phyloP scores from a whole-genome alignment of 2,113 vertebrate species.

The Reinhardtius hippoglossoides region DNA sequence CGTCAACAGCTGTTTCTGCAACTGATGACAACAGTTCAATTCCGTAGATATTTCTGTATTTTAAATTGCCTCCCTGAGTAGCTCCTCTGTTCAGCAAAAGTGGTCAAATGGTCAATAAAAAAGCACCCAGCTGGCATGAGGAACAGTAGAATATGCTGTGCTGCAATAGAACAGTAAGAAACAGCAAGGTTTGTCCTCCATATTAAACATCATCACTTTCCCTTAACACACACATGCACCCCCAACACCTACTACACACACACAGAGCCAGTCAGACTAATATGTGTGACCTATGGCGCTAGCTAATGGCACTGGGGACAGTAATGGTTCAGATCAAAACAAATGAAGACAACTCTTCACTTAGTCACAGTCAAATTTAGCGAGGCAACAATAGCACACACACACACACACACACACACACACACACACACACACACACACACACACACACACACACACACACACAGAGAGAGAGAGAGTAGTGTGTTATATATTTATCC shows the following conservation, averaged over 20 bases:
- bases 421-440: conserved; percentile 15
- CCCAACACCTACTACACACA: not conserved
- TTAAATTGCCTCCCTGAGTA: too few relatives aligned
- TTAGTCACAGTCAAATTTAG: conserved; percentile 76
- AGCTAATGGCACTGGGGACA: conserved; percentile 71
- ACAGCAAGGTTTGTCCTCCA: not conserved
- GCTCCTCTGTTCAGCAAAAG: too few relatives aligned
- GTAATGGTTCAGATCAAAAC: conserved; percentile 78
- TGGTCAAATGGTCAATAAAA: not conserved
- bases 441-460: not conserved
- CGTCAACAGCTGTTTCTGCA: too few relatives aligned
- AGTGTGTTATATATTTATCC: not conserved
- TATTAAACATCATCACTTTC: not conserved
- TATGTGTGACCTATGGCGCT: conserved; percentile 75
- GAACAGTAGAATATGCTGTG: not conserved
- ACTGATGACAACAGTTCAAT: too few relatives aligned
- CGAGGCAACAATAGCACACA: conserved; percentile 67
- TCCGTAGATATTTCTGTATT: too few relatives aligned
- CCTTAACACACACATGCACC: too few relatives aligned
- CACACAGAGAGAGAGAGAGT: not conserved
- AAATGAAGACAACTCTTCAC: conserved; percentile 79
- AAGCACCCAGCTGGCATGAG: not conserved
- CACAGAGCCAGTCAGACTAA: conserved; percentile 54
- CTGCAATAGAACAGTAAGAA: not conserved
- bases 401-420: not conserved